These are phyloP conservation scores for Delphinapterus leucas DNA, from an alignment of 2,113 vertebrate genomes.

Conservation along the genomic window DNA sequence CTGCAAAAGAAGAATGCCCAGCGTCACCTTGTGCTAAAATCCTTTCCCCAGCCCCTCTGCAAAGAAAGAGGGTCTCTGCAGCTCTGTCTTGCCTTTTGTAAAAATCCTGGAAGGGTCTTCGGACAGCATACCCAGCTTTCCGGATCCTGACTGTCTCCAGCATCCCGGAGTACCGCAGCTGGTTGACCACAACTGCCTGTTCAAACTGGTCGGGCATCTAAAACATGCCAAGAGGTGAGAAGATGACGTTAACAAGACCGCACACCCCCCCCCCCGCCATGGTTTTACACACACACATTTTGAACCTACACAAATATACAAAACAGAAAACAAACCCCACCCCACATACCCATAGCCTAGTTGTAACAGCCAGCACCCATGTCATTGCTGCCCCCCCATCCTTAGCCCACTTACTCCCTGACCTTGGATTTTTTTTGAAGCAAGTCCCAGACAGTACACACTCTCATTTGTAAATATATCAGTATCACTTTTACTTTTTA, in stretches of 20 bases:
- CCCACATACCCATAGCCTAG: fast-evolving
- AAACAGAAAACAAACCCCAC: neutral
- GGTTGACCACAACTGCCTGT: conserved; percentile 95
- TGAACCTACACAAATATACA: neutral
- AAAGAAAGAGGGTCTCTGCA: too few relatives aligned
- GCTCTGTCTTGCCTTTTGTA: conserved; percentile 86
- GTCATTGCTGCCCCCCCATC: too few relatives aligned
- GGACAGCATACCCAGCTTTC: conserved; percentile 92
- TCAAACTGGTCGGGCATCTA: conserved; percentile 98
- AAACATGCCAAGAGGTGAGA: neutral
- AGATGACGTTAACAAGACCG: neutral
- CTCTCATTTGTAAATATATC: neutral
- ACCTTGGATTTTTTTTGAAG: neutral
- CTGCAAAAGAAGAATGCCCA: conserved; percentile 56
- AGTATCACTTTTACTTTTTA: neutral
- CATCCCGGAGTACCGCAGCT: conserved; percentile 98
- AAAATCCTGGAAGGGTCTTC: conserved; percentile 94
- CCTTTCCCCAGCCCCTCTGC: neutral
- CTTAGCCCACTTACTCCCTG: neutral
- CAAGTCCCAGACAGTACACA: neutral
- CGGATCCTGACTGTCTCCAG: conserved; percentile 96
- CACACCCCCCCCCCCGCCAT: fast-evolving
- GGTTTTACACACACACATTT: neutral
- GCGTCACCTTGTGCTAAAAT: neutral
- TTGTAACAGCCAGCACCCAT: neutral